These are phyloP conservation scores for Phenacoccus solenopsis DNA, from an alignment of 1,140 invertebrate genomes.

Conservation along the genomic window DNA sequence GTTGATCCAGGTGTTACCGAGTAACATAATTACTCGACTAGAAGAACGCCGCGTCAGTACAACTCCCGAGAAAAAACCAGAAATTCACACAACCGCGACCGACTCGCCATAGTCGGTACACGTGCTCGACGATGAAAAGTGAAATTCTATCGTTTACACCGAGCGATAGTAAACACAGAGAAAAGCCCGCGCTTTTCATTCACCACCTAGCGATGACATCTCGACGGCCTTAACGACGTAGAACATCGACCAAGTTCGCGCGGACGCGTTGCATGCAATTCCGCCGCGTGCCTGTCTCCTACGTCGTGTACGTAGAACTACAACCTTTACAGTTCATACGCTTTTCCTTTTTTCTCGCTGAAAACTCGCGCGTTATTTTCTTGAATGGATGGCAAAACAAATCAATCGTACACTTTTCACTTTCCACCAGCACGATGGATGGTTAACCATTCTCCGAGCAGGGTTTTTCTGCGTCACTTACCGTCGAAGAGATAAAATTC, in stretches of 20 bases:
- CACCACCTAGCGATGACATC: background rate
- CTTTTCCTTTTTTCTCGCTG: background rate
- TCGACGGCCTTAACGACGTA: background rate
- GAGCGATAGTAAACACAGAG: background rate
- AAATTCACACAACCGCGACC: background rate
- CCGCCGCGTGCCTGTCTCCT: too few species aligned
- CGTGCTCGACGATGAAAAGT: background rate
- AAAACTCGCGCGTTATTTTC: background rate
- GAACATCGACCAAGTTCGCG: background rate
- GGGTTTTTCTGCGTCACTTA: background rate
- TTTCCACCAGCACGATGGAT: background rate
- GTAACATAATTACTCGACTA: constrained; percentile 1
- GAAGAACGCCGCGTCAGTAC: background rate
- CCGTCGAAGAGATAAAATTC: too few species aligned
- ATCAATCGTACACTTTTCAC: background rate
- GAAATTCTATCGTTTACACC: background rate
- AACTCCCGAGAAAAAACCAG: background rate
- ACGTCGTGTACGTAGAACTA: too few species aligned
- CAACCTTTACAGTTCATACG: too few species aligned
- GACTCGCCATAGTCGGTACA: too few species aligned
- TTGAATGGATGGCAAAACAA: background rate
- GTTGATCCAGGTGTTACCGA: constrained; percentile 6
- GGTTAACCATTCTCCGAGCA: too few species aligned
- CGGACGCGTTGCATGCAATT: background rate
- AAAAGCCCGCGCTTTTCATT: background rate